A percentile compares a stretch with the other conserved stretches of the same genome.
phyloP scores from a whole-genome alignment of 1,140 invertebrate genomes.

The Sweltsa coloradensis region DNA sequence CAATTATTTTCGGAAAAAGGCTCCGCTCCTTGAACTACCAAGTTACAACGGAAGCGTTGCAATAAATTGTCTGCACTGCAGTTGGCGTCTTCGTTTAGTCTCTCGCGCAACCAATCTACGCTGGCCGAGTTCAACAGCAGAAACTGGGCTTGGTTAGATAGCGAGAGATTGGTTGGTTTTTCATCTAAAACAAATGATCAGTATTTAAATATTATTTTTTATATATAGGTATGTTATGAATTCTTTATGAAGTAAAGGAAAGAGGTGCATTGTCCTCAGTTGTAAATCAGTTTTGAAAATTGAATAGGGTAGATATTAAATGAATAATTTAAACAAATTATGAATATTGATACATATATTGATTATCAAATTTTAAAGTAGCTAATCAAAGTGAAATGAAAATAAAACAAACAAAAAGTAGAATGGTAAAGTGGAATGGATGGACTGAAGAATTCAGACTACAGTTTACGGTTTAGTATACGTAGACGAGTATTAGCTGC shows the following conservation, averaged over 20 bases:
- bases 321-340: too few species aligned
- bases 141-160: constrained; percentile 82
- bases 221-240: too few species aligned
- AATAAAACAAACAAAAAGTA: too few species aligned
- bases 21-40: constrained; percentile 33
- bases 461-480: too few species aligned
- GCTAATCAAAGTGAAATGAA: too few species aligned
- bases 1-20: constrained; percentile 66
- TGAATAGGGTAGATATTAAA: not conserved
- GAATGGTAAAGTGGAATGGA: too few species aligned
- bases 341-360: too few species aligned
- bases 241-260: too few species aligned
- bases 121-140: constrained; percentile 68
- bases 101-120: constrained; percentile 49
- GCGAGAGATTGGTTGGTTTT: constrained; percentile 37
- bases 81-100: constrained; percentile 35
- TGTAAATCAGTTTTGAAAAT: not conserved
- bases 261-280: not conserved
- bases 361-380: too few species aligned
- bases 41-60: constrained; percentile 41
- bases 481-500: too few species aligned
- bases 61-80: constrained; percentile 38
- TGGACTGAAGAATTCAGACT: too few species aligned
- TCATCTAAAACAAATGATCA: not conserved
- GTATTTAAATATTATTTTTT: not conserved